Conservation (phyloP, 2,113 vertebrate genomes). For the Nycticorax nycticorax region DNA sequence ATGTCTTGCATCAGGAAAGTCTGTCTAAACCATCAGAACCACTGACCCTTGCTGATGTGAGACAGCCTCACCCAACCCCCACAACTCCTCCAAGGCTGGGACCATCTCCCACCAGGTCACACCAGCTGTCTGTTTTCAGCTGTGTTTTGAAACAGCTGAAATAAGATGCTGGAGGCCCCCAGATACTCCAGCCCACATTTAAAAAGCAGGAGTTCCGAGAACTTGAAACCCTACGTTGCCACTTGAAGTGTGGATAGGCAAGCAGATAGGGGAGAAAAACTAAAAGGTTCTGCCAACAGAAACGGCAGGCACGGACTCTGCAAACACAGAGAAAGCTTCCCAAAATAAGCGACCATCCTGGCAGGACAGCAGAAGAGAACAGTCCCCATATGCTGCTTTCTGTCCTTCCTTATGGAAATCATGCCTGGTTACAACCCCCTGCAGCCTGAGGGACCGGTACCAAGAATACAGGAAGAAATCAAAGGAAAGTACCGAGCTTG, state of each 20-base stretch:
- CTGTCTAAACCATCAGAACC: too few species aligned
- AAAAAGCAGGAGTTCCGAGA: not conserved
- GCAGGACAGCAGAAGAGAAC: not conserved
- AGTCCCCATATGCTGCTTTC: constrained; percentile 8
- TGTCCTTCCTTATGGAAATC: not conserved
- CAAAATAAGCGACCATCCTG: not conserved
- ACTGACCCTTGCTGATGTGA: accelerated
- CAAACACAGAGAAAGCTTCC: not conserved
- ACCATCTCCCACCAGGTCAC: not conserved
- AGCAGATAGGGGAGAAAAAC: not conserved
- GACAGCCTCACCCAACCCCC: not conserved
- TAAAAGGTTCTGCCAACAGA: constrained; percentile 11
- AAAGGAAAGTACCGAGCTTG: not conserved
- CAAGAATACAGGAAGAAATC: not conserved
- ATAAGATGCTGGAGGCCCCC: not conserved
- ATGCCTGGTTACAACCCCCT: not conserved
- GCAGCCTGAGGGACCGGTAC: not conserved
- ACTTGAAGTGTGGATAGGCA: not conserved
- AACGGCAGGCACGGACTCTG: not conserved
- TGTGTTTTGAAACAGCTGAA: not conserved
- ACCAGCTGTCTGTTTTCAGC: not conserved
- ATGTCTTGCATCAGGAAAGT: not conserved
- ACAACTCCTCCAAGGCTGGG: accelerated
- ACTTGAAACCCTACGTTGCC: not conserved
- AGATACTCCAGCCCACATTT: not conserved